These are phyloP conservation scores for Cercopithecus mona DNA, from an alignment of 2,113 vertebrate species.

Conservation along the genomic window DNA sequence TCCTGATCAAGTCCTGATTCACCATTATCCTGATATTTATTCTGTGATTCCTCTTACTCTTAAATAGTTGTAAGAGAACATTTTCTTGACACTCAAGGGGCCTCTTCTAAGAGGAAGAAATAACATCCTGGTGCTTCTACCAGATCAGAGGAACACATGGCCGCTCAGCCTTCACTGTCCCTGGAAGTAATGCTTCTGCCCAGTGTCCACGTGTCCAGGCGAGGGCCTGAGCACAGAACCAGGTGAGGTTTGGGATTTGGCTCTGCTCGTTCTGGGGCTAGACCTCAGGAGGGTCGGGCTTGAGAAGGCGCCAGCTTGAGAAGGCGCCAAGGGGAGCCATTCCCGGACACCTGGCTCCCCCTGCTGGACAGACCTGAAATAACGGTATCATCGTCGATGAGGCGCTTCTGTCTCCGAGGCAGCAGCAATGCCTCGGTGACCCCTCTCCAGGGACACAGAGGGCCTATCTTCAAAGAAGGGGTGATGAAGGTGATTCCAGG, in stretches of 20 bases:
- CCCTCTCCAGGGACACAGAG: background rate
- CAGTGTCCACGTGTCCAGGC: too few species aligned
- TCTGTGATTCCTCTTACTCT: background rate
- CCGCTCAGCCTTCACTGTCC: background rate
- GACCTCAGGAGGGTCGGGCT: background rate
- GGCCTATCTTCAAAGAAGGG: background rate
- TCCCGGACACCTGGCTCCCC: background rate
- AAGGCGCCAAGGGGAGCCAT: rapidly evolving
- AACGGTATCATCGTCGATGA: background rate
- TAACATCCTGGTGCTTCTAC: background rate
- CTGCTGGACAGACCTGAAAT: background rate
- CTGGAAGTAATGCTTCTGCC: background rate
- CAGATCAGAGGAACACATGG: background rate
- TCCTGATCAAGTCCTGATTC: background rate
- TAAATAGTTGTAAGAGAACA: background rate
- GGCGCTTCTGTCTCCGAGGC: too few species aligned
- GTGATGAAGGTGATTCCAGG: background rate
- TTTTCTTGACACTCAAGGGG: background rate
- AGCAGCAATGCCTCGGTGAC: background rate
- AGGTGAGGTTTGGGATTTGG: background rate
- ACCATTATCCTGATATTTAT: background rate
- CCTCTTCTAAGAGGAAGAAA: background rate
- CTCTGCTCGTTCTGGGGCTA: background rate
- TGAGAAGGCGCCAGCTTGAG: rapidly evolving
- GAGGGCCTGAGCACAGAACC: background rate